Conservation (phyloP, 2,888 invertebrate species). For the Brassicogethes aeneus region DNA sequence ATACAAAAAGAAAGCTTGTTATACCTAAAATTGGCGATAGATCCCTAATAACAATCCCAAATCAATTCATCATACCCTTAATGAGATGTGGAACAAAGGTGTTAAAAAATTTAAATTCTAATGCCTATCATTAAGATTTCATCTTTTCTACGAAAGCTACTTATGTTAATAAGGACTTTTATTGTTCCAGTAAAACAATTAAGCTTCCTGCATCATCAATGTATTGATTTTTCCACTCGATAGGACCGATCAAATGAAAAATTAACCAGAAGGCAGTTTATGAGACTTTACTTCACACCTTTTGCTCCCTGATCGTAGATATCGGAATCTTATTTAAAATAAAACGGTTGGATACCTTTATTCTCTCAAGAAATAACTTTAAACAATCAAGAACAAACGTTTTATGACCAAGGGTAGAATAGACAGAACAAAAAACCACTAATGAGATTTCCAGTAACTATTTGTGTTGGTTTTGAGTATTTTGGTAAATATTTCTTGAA, state of each 20-base stretch:
- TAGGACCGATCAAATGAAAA: conserved; percentile 16
- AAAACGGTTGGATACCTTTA: conserved; percentile 10
- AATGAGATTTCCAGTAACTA: no score
- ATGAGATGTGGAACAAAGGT: not conserved
- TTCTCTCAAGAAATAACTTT: conserved; percentile 18
- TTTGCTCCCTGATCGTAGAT: conserved; percentile 16
- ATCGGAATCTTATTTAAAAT: conserved; percentile 11
- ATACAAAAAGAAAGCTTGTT: no score
- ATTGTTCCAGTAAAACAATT: conserved; percentile 28
- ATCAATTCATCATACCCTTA: not conserved
- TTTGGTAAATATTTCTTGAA: no score
- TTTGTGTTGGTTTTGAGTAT: no score
- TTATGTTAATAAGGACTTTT: conserved; percentile 28
- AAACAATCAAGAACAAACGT: no score
- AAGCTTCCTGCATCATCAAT: conserved; percentile 26
- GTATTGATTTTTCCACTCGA: conserved; percentile 18
- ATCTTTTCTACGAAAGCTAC: conserved; percentile 14
- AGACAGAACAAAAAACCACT: no score
- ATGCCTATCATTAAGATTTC: conserved; percentile 4
- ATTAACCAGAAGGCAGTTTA: conserved; percentile 19
- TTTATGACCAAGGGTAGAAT: no score
- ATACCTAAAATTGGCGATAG: not conserved
- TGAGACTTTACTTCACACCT: conserved; percentile 22
- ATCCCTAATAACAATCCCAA: not conserved
- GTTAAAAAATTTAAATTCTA: not conserved